Base-by-base conservation (phyloP, 2,797 vertebrate species). In the Anomalospiza imberbis region DNA sequence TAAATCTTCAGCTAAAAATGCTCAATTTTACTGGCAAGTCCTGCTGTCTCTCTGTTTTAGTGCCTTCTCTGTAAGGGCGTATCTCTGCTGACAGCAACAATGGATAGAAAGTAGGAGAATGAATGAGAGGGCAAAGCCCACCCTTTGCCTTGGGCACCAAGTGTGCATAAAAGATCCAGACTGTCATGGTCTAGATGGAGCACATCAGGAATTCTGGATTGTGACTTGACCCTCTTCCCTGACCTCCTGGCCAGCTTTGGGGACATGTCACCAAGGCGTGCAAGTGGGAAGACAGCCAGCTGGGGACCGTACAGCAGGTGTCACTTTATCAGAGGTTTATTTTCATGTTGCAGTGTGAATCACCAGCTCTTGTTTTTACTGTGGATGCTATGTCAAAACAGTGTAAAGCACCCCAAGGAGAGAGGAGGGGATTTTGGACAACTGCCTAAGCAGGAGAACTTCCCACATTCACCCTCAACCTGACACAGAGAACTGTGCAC, bases 1-100 rank as follows among this genome's bases (percentile, higher is more conserved):
- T 89, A 88, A 74, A 84, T 96, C 78, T 85, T 83, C 38, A 73
- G 51, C 38, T 92, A 42, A 88, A 93, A 67, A 47, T 45, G 45
- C 31, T 93, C 44, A 66, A 58, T 80, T 96, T 82, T 47, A 60
- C 24, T 29, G 34, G 14, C 29, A 14, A 29, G 28, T 28, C 17
- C 18, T 40, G 34, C 29, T 50, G 44, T 61, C 4, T 45, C 20
- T 47, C 17, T 34, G 4, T n/a, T 48, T 28, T 28, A 12, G 34
- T n/a, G 34, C 34, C 24, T 28, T 21, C 29, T 58, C 29, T n/a
- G 34, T n/a, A 1, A 22, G 53, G 29, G 22, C 15, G 12, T 28
- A 6, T 40, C 29, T 67, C 53, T 79, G 63, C 63, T 67, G 44
- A 12, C 3, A 15, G 28, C 62, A 38, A 7, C 29, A 22, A 40